These are phyloP conservation scores for Neoarius graeffei DNA, from an alignment of 2,113 vertebrate genomes.

Conservation along the genomic window DNA sequence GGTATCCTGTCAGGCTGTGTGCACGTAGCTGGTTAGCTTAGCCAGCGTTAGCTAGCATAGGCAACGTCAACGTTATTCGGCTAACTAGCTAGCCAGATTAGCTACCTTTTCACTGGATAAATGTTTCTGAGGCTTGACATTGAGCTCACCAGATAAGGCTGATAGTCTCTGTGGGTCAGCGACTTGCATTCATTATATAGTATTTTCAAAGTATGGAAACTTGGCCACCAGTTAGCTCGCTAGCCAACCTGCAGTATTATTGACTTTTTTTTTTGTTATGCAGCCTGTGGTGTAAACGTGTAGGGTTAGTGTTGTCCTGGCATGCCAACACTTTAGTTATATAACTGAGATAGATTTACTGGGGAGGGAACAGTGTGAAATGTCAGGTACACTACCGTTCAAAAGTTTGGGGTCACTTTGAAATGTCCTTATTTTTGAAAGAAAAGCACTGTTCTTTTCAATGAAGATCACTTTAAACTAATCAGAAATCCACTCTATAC, in stretches of 20 bases:
- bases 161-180: not conserved
- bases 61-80: not conserved
- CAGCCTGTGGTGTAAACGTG: conserved; percentile 5
- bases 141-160: not conserved
- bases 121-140: not conserved
- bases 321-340: not conserved
- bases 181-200: not conserved
- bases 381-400: too few relatives aligned
- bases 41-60: not conserved
- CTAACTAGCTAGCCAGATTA: conserved; percentile 2
- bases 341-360: not conserved
- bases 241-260: not conserved
- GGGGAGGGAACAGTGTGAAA: not conserved
- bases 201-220: not conserved
- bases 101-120: not conserved
- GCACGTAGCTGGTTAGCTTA: conserved; percentile 20
- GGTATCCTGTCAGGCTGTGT: not conserved
- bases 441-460: too few relatives aligned
- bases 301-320: not conserved
- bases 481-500: too few relatives aligned
- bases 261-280: not conserved
- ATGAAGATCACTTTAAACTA: too few relatives aligned
- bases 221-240: not conserved
- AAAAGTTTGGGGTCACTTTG: too few relatives aligned
- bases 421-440: too few relatives aligned